Base-by-base conservation (phyloP, 2,797 vertebrate genomes). In the Bryconaethiops microstoma region DNA sequence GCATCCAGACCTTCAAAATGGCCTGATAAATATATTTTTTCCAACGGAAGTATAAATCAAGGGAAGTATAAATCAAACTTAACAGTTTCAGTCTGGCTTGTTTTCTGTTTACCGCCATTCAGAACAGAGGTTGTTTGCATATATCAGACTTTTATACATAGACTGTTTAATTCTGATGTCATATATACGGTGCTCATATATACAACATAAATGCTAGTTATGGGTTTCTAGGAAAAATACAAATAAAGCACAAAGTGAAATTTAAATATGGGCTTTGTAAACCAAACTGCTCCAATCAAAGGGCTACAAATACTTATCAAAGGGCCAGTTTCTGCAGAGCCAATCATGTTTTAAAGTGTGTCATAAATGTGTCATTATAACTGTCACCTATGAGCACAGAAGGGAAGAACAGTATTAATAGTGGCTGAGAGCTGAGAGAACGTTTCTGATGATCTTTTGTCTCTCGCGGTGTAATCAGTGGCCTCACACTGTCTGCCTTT, bases 401-500 rank as follows among this genome's bases (percentile, higher is more conserved):
- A 16, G 2, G 25, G 25, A 21, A 52, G 7, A 39, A 29, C 2
- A 16, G 2, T 25, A 23, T 35, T 35, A 55, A 55, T n/a, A 39
- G 52, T 13, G 70, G 25, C n/a, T 40, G 80, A 50, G 21, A 65
- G 39, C 50, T 55, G 54, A 64, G 35, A 45, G 16, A 55, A 62
- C 40, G 45, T 19, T 13, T 50, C 42, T 75, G 42, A 70, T 76
- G 65, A n/a, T 63, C 25, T 62, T 54, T 52, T 19, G 39, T 67
- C 63, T 60, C 16, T 60, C 16, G 23, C 14, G 7, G 19, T 42
- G 39, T 60, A 74, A 74, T 74, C 57, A 81, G 55, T 39, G 40
- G 68, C 67, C 70, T 79, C 68, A 69, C 57, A 76, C 50, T 72
- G 77, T 42, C 67, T 74, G 79, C 68, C 73, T 70, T 83, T 72